Percentiles rank a stretch among this genome's conserved stretches.
phyloP scores from a whole-genome alignment of 1,140 invertebrate species.

The Camponotus vicinus region DNA sequence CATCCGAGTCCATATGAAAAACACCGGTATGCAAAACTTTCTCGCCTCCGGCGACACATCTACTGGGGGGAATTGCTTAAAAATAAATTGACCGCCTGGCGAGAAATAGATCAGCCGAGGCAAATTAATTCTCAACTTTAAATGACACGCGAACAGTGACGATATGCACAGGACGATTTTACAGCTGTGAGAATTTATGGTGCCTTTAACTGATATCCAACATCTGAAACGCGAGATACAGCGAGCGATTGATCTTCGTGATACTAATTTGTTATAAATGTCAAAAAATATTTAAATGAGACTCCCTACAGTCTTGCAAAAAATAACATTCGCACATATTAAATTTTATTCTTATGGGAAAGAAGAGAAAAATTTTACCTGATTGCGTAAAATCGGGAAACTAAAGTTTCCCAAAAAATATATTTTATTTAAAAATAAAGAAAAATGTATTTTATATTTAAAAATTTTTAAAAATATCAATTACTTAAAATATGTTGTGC shows the following conservation, averaged over 20 bases:
- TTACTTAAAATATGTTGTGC: background rate
- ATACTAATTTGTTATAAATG: background rate
- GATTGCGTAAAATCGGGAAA: background rate
- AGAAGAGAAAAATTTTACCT: background rate
- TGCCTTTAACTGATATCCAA: background rate
- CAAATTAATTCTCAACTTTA: conserved; percentile 31
- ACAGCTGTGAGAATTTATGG: background rate
- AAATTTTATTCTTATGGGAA: background rate
- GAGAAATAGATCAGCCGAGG: conserved; percentile 23
- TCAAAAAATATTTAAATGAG: conserved; percentile 22
- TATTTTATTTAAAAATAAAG: no score
- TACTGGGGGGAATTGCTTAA: background rate
- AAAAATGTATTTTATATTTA: background rate
- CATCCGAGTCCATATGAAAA: conserved; percentile 2
- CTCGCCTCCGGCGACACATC: background rate
- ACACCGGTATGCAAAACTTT: conserved; percentile 28
- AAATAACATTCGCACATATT: background rate
- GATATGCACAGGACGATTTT: background rate
- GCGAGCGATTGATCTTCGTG: background rate
- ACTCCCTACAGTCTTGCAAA: no score
- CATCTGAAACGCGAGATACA: background rate
- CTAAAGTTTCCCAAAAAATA: no score
- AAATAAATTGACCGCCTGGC: conserved; percentile 36
- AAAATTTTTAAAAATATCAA: background rate
- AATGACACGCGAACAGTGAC: background rate